Percentiles rank a stretch among this genome's conserved stretches.
Conservation (phyloP, 2,888 invertebrate genomes). For the Andrena chrysosceles region DNA sequence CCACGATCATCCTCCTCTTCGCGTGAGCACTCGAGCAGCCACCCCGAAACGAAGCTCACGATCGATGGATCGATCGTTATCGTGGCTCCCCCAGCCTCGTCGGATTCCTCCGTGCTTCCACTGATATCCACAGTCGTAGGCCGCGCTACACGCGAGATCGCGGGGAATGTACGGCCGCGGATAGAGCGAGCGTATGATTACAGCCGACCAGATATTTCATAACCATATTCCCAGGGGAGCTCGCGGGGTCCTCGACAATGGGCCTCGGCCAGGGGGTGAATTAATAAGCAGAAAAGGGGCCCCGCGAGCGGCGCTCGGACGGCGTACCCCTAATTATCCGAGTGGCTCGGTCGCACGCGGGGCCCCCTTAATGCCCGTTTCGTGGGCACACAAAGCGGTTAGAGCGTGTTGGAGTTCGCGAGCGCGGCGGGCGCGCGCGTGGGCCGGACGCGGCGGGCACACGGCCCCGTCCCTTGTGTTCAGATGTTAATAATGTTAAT, state of each 20-base stretch:
- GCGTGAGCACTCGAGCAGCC: conserved; percentile 43
- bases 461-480: conserved; percentile 69
- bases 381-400: conserved; percentile 67
- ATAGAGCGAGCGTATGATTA: conserved; percentile 63
- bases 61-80: conserved; percentile 53
- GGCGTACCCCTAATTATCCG: conserved; percentile 75
- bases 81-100: conserved; percentile 21
- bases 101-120: conserved; percentile 16
- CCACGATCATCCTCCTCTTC: conserved; percentile 56
- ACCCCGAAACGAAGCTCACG: conserved; percentile 38
- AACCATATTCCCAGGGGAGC: conserved; percentile 61
- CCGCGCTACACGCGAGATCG: conserved; percentile 20
- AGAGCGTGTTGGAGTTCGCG: conserved; percentile 63
- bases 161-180: conserved; percentile 21
- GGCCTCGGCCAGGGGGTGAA: conserved; percentile 64
- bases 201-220: conserved; percentile 62
- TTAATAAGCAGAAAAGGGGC: conserved; percentile 70
- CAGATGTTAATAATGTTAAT: conserved; percentile 81
- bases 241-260: conserved; percentile 55
- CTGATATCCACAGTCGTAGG: conserved; percentile 18
- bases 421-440: conserved; percentile 63
- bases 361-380: conserved; percentile 65
- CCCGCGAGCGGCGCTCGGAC: conserved; percentile 61
- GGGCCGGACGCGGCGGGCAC: conserved; percentile 70
- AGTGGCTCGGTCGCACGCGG: conserved; percentile 63